Percentiles rank a stretch among this genome's conserved stretches.
Evolutionary conservation across 2,888 invertebrate genomes (phyloP).

Genomic region (Atethmia centrago): DNA sequence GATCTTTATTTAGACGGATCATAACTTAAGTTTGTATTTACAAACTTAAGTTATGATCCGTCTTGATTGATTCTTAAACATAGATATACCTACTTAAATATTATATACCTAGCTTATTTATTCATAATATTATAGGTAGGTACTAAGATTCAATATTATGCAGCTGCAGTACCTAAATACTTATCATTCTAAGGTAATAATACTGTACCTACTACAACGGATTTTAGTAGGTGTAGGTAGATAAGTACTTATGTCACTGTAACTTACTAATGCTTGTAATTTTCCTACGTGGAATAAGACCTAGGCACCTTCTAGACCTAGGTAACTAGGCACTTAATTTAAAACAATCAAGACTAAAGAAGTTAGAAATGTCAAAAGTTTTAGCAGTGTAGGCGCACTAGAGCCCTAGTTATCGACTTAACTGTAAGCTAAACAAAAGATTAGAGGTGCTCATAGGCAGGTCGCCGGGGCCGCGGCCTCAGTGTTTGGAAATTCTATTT

Average conservation of each 20-base stretch:
- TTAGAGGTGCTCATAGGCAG: constrained; percentile 67
- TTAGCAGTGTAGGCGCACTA: constrained; percentile 31
- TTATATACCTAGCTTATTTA: neutral
- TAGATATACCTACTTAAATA: neutral
- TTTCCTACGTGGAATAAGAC: neutral
- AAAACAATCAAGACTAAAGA: neutral
- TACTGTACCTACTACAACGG: neutral
- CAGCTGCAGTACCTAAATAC: neutral
- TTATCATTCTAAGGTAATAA: neutral
- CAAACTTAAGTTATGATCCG: too few relatives aligned
- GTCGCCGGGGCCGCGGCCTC: constrained; percentile 67
- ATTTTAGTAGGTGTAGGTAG: too few relatives aligned
- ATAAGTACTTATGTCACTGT: too few relatives aligned
- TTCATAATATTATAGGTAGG: too few relatives aligned
- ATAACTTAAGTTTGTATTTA: too few relatives aligned
- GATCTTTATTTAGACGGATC: too few relatives aligned
- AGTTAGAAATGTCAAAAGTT: constrained; percentile 5
- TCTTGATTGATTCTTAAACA: neutral
- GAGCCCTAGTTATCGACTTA: constrained; percentile 53
- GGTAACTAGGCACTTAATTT: neutral
- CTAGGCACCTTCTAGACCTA: neutral
- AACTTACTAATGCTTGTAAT: too few relatives aligned
- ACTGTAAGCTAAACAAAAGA: constrained; percentile 69
- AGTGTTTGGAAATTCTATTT: constrained; percentile 77
- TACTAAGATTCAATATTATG: neutral